Evolutionary conservation across 2,888 invertebrate species (phyloP), one percentile per base, ranked within the genome.

Genomic region (Dicranocentrus wangi): DNA sequence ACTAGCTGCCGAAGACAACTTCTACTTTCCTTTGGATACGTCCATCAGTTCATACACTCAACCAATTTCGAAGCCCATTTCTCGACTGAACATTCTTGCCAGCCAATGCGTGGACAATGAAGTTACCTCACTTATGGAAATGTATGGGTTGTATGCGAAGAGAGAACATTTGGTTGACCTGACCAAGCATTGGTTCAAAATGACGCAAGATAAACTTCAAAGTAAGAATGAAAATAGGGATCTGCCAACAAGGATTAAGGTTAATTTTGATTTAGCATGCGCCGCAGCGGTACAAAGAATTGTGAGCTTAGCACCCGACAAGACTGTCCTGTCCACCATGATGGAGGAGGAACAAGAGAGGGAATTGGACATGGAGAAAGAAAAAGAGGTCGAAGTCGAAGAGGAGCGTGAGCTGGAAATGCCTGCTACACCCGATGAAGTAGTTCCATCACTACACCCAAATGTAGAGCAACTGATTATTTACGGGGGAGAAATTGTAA

Each of bases 91-190:
- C 2, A 21, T 21, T 5, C 8, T 19, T 1, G 58, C 47, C 21
- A 27, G 60, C n/a, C 66, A 71, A 1, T 19, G 60, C 10, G 42
- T 27, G 1, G 71, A 83, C 7, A 51, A 65, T 10, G 85, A 85
- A 43, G 73, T 79, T 0, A 17, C 60, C 10, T 42, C 47, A 8
- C 43, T 85, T 23, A 39, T 42, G 21, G 71, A 65, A 1, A 69
- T 81, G 79, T 85, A 81, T 43, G 83, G 83, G 0, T 28, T 25
- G 0, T 39, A 66, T 15, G 42, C 42, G 7, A 60, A 55, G 21
- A 21, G 13, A 5, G 28, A 79, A 25, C 21, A 61, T 5, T 32
- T 73, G 10, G 13, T 21, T n/a, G 27, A 69, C 19, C 19, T 81
- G 2, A 73, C 72, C 42, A 66, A 39, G 0, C 19, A 66, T 3